Conservation (phyloP, 2,888 invertebrate genomes). For the Amorpha juglandis region DNA sequence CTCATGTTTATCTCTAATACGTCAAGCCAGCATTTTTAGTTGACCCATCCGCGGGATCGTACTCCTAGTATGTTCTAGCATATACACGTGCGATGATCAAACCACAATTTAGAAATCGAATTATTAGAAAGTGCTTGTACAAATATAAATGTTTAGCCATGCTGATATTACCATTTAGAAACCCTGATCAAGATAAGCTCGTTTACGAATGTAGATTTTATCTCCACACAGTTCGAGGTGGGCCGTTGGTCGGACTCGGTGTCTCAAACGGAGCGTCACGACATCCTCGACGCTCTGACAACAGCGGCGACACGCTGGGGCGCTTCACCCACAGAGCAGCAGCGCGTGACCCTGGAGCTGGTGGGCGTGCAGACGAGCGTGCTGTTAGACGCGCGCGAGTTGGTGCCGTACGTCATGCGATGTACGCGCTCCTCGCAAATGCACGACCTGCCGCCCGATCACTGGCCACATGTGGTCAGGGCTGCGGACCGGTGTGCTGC, state of each 20-base stretch:
- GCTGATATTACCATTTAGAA: too few relatives aligned
- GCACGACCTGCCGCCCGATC: slow-evolving; percentile 46
- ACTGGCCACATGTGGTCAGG: slow-evolving; percentile 48
- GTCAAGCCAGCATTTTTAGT: too few relatives aligned
- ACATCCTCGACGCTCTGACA: slow-evolving; percentile 52
- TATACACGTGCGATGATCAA: too few relatives aligned
- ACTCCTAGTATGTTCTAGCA: too few relatives aligned
- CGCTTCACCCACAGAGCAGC: slow-evolving; percentile 41
- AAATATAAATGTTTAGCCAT: too few relatives aligned
- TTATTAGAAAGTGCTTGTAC: too few relatives aligned
- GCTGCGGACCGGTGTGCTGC: slow-evolving; percentile 44
- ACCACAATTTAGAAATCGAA: too few relatives aligned
- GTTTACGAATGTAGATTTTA: too few relatives aligned
- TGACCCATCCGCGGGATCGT: too few relatives aligned
- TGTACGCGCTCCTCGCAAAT: slow-evolving; percentile 41
- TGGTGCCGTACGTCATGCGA: slow-evolving; percentile 43
- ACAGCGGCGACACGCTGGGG: slow-evolving; percentile 52
- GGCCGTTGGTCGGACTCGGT: slow-evolving; percentile 51
- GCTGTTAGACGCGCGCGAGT: slow-evolving; percentile 45
- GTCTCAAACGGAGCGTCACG: slow-evolving; percentile 43
- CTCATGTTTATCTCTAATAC: too few relatives aligned
- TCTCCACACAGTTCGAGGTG: slow-evolving; percentile 56
- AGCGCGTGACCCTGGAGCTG: slow-evolving; percentile 61
- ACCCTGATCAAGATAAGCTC: too few relatives aligned
- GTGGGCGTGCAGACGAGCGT: slow-evolving; percentile 59